Percentiles rank a stretch among this genome's conserved stretches.
These are phyloP conservation scores for Venustaconcha ellipsiformis DNA, from an alignment of 1,140 invertebrate species.

Conservation along the genomic window DNA sequence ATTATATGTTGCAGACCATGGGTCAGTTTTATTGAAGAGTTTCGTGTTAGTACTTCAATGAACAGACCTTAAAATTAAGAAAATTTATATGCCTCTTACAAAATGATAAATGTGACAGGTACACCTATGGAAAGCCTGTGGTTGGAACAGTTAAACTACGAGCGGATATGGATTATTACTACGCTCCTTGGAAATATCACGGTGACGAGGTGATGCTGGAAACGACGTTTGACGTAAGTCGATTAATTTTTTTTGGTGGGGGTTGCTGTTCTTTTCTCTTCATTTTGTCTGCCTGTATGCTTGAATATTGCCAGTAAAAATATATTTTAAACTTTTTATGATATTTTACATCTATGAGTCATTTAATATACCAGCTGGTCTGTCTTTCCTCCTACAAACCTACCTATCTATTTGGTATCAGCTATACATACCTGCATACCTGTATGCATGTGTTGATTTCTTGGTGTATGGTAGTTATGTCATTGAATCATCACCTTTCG, in stretches of 20 bases:
- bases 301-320: no score
- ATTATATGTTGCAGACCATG: not conserved
- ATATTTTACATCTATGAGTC: no score
- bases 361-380: no score
- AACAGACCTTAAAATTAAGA: not conserved
- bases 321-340: no score
- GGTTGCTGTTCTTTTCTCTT: no score
- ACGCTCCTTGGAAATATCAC: constrained; percentile 17
- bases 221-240: constrained; percentile 17
- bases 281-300: no score
- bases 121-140: constrained; percentile 28
- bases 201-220: constrained; percentile 28
- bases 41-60: not conserved
- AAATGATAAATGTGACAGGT: not conserved
- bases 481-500: no score
- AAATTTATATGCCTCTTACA: not conserved
- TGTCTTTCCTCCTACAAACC: no score
- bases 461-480: no score
- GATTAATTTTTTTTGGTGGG: not conserved
- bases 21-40: not conserved
- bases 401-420: no score
- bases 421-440: no score
- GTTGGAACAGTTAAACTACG: constrained; percentile 17
- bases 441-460: no score
- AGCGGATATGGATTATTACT: constrained; percentile 15